phyloP scores from a whole-genome alignment of 2,888 invertebrate genomes.

The Drosophila suboccidentalis region DNA sequence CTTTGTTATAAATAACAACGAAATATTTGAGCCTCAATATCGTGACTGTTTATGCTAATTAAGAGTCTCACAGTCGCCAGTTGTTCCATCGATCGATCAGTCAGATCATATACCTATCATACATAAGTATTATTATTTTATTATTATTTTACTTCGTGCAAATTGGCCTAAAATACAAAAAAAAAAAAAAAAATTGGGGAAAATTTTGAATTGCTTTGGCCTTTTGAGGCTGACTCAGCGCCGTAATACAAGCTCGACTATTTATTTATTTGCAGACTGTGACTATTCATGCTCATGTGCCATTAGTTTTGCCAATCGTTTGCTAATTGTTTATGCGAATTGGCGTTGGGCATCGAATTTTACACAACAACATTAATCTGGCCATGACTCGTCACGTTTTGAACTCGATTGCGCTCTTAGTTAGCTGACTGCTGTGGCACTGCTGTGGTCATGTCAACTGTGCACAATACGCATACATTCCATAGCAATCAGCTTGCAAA shows the following conservation, averaged over 20 bases:
- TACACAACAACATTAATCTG: slow-evolving; percentile 51
- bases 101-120: slow-evolving; percentile 1
- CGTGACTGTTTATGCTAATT: slow-evolving; percentile 80
- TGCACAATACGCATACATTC: not conserved
- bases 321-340: slow-evolving; percentile 67
- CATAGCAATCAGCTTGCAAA: not conserved
- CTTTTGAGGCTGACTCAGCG: slow-evolving; percentile 41
- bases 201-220: slow-evolving; percentile 31
- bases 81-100: slow-evolving; percentile 27
- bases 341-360: slow-evolving; percentile 36
- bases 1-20: slow-evolving; percentile 77
- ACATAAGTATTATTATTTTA: slow-evolving; percentile 26
- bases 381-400: slow-evolving; percentile 54
- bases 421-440: slow-evolving; percentile 40
- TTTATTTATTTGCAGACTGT: slow-evolving; percentile 22
- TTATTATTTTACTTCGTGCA: slow-evolving; percentile 26
- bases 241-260: not conserved
- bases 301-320: slow-evolving; percentile 67
- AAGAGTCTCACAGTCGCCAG: slow-evolving; percentile 36
- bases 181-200: slow-evolving; percentile 19
- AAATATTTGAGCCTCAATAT: slow-evolving; percentile 72
- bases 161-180: slow-evolving; percentile 19
- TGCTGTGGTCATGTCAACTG: slow-evolving; percentile 3
- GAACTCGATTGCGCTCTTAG: not conserved
- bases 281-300: slow-evolving; percentile 38